Base-by-base conservation (phyloP, 2,888 invertebrate genomes). In the Gymnoscelis rufifasciata region DNA sequence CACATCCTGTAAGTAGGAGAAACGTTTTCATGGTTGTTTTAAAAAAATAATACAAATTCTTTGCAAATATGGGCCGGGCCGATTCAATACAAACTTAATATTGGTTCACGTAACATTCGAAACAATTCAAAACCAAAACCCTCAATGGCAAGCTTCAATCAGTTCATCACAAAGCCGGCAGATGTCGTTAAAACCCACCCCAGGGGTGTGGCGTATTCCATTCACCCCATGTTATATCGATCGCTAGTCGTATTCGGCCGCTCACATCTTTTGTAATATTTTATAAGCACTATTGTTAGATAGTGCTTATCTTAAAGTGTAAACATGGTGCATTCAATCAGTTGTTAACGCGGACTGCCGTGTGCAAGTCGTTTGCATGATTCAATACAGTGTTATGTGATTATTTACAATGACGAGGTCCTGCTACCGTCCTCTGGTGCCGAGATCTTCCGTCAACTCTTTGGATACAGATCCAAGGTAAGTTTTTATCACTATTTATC, bases 191-290 rank as follows among this genome's bases (percentile, higher is more conserved):
- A 43, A 47, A 51, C 49, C 24, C 49, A 52, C 35, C 35, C 31
- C 35, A 46, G 66, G 66, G 81, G 83, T 75, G 83, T 79, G 84
- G 83, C 71, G 52, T 79, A 81, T 78, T 83, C 82, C 78, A 77
- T 83, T 83, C 78, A 77, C 83, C 81, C 79, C 68, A 62, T 59
- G 71, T 65, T 50, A 65, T 81, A 86, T 86, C 78, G 87, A 86
- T 83, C 78, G 48, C 54, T 78, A 79, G 60, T 54, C 59, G 68
- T 68, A 66, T 73, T 73, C 62, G 63, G 59, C 64, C 71, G 57
- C 66, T 65, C 52, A 67, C 64, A 62, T 54, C 51, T 54, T 48
- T 50, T 41, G 11, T 44, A 40, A 26, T 56, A 51, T 54, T 51
- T n/a, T 60, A 57, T 55, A 54, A 38, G 55, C 60, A 30, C 43